Base-by-base conservation (phyloP, 2,113 vertebrate species). In the Sapayoa aenigma region DNA sequence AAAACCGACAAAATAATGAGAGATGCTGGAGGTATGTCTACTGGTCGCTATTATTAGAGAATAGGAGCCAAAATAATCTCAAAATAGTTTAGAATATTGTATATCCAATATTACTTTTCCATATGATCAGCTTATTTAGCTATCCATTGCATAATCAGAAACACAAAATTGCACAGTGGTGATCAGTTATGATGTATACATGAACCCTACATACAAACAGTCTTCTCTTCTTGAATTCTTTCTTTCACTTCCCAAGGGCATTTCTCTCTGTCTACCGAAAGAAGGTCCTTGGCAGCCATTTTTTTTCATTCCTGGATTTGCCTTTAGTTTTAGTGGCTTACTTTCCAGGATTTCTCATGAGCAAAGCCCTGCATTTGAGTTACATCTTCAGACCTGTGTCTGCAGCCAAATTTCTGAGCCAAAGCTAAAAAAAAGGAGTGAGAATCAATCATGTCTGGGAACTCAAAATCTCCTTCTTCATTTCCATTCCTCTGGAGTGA, bases 371-470 rank as follows among this genome's bases (percentile, higher is more conserved):
- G 22, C 21, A 31, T 63, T 69, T 63, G 13, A 16, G 11, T 75
- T 67, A 10, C 17, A 24, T 44, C 27, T 73, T 73, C 27, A 81
- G 21, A 47, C 8, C 9, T 69, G 4, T n/a, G 11, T 47, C 52
- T 72, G n/a, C 11, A 75, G 52, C 7, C 39, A 63, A 75, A 71
- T 67, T 78, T 63, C 23, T 68, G 39, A 94, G 30, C 17, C 31
- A 91, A 91, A 87, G 11, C n/a, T 76, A 11, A 46, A 74, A 47
- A 75, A 39, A 80, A 88, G 21, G 23, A 87, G 44, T 46, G 20
- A 75, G 5, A 12, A 49, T 84, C 30, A 81, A 0, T 37, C 16
- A 19, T 3, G 0, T 52, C 39, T 78, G 14, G 19, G 2, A 9
- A 79, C 1, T 69, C 33, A 49, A 20, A 69, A 66, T 66, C 18